Evolutionary conservation across 2,113 vertebrate species (phyloP), one percentile per base, ranked within the genome.

Genomic region (Cryptomyrus ogoouensis): DNA sequence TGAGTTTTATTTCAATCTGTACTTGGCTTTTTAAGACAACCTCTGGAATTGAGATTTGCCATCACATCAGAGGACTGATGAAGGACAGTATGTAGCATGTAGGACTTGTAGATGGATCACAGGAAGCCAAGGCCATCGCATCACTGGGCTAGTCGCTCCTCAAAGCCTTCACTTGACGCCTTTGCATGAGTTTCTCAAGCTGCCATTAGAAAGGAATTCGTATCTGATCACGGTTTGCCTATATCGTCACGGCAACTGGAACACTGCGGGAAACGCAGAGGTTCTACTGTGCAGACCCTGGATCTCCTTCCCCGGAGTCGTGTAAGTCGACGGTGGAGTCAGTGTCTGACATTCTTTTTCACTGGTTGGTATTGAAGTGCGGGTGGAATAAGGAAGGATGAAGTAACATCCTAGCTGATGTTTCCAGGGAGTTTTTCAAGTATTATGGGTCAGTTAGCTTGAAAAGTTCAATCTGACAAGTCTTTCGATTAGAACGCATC

Each of bases 31-130:
- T 88, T 62, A 62, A 87, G 50, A 27, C n/a, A 53, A 31, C 19
- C 24, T 10, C 50, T 31, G 2, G 50, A 53, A 56, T 90, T 92
- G 91, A 93, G 94, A 94, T 93, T 94, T 93, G 94, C 93, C 93
- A 94, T 95, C 90, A 91, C 89, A 74, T 88, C 12, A 0, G 90
- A 91, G 92, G 47, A 86, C 17, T 86, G 7, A 50, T 86, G 50
- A 86, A 86, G n/a, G 9, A 27, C 27, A 7, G 49, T 15, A n/a
- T n/a, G n/a, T n/a, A n/a, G n/a, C n/a, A 42, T 12, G 15, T 10
- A 27, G 21, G 24, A 46, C 24, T 87, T n/a, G 6, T 52, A 10
- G 8, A 27, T 3, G 0, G 85, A 87, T 31, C 10, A 39, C 47
- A 35, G 50, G 49, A 53, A 5, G 50, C 31, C 49, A 53, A 52